Evolutionary conservation across 2,888 invertebrate species (phyloP).

Genomic region (Brachypterus glaber): DNA sequence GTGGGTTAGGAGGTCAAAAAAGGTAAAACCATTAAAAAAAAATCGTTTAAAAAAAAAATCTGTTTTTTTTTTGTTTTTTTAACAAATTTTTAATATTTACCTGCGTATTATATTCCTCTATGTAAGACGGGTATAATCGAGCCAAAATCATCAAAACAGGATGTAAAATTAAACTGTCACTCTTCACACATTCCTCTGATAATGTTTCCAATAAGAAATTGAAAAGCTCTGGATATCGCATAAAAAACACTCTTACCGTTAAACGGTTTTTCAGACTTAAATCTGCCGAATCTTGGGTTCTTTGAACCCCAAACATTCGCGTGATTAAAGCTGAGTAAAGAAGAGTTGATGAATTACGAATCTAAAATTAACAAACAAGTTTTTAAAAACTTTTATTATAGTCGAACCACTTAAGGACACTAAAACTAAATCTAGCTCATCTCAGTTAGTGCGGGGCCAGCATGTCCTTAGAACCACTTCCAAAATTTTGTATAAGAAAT

Average conservation of each 20-base stretch:
- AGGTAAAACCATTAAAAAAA: too few relatives aligned
- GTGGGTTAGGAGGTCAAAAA: not conserved
- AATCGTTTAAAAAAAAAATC: too few relatives aligned
- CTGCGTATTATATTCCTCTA: conserved; percentile 56
- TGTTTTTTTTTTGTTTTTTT: conserved; percentile 2
- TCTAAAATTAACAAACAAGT: too few relatives aligned
- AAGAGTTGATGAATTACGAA: conserved; percentile 78
- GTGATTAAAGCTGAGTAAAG: conserved; percentile 74
- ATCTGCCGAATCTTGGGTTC: conserved; percentile 49
- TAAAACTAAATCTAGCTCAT: too few relatives aligned
- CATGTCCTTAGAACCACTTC: too few relatives aligned
- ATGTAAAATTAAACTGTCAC: conserved; percentile 54
- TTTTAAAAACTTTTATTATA: too few relatives aligned
- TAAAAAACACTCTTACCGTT: conserved; percentile 73
- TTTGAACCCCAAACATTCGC: conserved; percentile 78
- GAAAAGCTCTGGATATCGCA: conserved; percentile 55
- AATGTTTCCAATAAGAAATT: conserved; percentile 42
- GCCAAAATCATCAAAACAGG: conserved; percentile 69
- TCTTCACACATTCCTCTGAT: conserved; percentile 35
- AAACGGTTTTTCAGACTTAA: conserved; percentile 56
- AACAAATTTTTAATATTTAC: too few relatives aligned
- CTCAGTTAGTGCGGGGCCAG: too few relatives aligned
- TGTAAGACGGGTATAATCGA: conserved; percentile 64
- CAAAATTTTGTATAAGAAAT: too few relatives aligned
- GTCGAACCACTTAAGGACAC: too few relatives aligned